phyloP scores from a whole-genome alignment of 2,888 invertebrate species.

The Slavum lentiscoides region DNA sequence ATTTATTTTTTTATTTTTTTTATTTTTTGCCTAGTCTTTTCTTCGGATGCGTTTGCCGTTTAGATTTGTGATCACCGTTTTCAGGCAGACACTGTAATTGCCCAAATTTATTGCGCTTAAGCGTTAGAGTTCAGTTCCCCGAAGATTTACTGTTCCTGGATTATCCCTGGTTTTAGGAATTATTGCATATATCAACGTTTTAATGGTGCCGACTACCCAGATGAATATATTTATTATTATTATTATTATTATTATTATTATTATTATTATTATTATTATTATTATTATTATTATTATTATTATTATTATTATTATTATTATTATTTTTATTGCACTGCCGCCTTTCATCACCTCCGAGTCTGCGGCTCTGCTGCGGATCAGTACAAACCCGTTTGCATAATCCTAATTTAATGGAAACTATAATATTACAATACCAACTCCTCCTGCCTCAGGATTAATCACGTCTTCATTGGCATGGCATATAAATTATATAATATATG shows the following conservation, averaged over 20 bases:
- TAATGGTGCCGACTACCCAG: slow-evolving; percentile 32
- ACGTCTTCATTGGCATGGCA: slow-evolving; percentile 14
- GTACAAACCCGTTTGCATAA: slow-evolving; percentile 4
- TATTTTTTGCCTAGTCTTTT: too few relatives aligned
- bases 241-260: background rate
- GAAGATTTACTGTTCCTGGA: slow-evolving; percentile 46
- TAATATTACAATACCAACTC: slow-evolving; percentile 7
- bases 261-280: background rate
- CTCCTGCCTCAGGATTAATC: background rate
- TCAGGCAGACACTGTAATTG: slow-evolving; percentile 25
- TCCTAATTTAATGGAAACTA: slow-evolving; percentile 45
- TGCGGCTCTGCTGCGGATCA: background rate
- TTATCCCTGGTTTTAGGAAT: slow-evolving; percentile 44
- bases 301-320: slow-evolving; percentile 4
- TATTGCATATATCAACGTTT: slow-evolving; percentile 47
- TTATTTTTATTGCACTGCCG: background rate
- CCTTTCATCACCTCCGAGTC: slow-evolving; percentile 32
- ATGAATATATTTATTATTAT: slow-evolving; percentile 50
- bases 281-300: slow-evolving; percentile 33
- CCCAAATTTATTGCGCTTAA: slow-evolving; percentile 45
- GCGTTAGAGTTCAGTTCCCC: slow-evolving; percentile 46
- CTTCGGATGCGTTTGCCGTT: too few relatives aligned
- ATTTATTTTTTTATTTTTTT: too few relatives aligned
- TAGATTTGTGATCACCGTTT: too few relatives aligned
- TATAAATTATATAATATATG: too few relatives aligned